phyloP scores from a whole-genome alignment of 2,113 vertebrate species.

The Triplophysa tibetana region DNA sequence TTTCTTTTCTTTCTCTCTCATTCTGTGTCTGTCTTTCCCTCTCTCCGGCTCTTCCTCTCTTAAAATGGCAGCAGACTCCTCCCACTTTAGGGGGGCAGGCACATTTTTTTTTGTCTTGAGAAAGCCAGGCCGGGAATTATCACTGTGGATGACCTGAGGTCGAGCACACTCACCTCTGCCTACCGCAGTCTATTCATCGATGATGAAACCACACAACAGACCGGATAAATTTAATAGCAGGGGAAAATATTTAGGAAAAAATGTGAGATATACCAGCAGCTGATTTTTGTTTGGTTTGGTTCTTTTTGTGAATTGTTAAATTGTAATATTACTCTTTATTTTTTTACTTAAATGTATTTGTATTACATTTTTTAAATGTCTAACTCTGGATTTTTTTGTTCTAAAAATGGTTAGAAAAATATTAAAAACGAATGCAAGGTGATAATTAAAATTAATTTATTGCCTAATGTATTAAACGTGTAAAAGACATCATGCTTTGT shows the following conservation, averaged over 20 bases:
- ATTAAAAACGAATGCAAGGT: not conserved
- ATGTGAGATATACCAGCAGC: not conserved
- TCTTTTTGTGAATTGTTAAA: not conserved
- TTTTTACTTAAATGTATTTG: too few species aligned
- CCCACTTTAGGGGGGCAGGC: conserved; percentile 65
- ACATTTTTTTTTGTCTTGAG: conserved; percentile 66
- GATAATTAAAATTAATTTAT: too few species aligned
- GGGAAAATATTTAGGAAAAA: not conserved
- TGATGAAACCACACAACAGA: conserved; percentile 54
- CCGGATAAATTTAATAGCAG: not conserved
- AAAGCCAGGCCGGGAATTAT: conserved; percentile 66
- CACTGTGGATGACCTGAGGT: conserved; percentile 63
- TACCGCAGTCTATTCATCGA: conserved; percentile 67
- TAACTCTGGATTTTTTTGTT: not conserved
- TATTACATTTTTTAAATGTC: too few species aligned
- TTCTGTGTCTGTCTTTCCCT: conserved; percentile 42
- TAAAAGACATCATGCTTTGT: too few species aligned
- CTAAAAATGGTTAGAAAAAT: not conserved
- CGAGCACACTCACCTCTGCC: conserved; percentile 69
- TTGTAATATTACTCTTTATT: not conserved
- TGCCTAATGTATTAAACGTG: too few species aligned
- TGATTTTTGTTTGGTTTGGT: not conserved
- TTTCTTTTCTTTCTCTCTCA: conserved; percentile 8
- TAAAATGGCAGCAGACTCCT: conserved; percentile 65
- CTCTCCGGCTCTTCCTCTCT: conserved; percentile 40